phyloP scores from a whole-genome alignment of 2,113 vertebrate genomes.

The Varanus komodoensis region DNA sequence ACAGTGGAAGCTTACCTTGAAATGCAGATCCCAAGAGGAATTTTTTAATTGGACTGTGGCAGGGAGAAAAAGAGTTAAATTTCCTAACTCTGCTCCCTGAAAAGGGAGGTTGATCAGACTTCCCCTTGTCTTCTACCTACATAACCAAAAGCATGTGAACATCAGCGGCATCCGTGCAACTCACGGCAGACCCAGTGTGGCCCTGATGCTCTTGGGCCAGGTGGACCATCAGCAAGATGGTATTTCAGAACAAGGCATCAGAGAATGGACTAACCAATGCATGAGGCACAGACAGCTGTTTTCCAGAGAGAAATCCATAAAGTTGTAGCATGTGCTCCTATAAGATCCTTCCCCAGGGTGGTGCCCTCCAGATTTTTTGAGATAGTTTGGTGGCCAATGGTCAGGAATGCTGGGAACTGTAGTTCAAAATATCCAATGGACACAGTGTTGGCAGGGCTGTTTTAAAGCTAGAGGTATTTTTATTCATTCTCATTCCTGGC shows the following conservation, averaged over 20 bases:
- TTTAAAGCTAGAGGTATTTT: background rate
- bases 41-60: background rate
- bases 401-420: too few species aligned
- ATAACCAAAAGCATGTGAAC: background rate
- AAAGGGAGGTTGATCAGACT: background rate
- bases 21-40: background rate
- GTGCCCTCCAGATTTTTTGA: too few species aligned
- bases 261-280: background rate
- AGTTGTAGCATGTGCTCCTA: too few species aligned
- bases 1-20: background rate
- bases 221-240: background rate
- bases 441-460: too few species aligned
- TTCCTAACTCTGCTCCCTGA: too few species aligned
- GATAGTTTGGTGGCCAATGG: too few species aligned
- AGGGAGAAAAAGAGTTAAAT: background rate
- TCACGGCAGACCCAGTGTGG: background rate
- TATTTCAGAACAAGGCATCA: background rate
- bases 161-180: too few species aligned
- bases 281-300: too few species aligned
- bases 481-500: background rate
- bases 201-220: background rate
- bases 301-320: background rate
- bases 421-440: too few species aligned
- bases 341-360: too few species aligned
- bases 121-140: background rate